phyloP scores from a whole-genome alignment of 2,113 vertebrate genomes.

The Tichodroma muraria region DNA sequence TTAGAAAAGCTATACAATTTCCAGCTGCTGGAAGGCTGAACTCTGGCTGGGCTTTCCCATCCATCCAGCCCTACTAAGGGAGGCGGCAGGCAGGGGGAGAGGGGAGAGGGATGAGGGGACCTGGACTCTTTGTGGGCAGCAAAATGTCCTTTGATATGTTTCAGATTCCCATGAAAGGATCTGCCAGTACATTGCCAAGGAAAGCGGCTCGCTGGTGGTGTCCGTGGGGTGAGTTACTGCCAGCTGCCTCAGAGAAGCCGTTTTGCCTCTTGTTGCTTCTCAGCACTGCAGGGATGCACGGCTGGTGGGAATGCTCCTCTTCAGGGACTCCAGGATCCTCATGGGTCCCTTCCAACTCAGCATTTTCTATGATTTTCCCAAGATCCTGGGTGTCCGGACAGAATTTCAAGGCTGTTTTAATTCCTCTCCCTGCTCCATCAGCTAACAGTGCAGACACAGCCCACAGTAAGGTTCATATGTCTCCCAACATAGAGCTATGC shows the following conservation, averaged over 20 bases:
- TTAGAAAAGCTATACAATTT: neutral
- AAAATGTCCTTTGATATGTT: neutral
- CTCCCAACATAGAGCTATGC: neutral
- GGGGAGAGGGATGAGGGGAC: neutral
- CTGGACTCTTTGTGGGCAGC: neutral
- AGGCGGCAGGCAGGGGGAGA: neutral
- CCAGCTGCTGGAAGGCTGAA: neutral
- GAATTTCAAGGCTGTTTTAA: neutral
- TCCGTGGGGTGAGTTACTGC: constrained; percentile 69
- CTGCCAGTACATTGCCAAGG: constrained; percentile 68
- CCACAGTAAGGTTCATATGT: neutral
- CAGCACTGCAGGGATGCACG: rapidly evolving
- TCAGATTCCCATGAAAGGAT: constrained; percentile 68
- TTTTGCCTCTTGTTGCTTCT: neutral
- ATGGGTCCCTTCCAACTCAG: neutral
- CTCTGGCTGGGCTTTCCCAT: neutral
- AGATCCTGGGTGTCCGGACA: rapidly evolving
- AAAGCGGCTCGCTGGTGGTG: constrained; percentile 64
- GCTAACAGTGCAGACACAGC: neutral
- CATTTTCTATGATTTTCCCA: neutral
- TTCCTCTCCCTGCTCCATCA: neutral
- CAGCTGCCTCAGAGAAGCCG: rapidly evolving
- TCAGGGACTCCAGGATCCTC: neutral
- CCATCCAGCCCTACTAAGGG: rapidly evolving
- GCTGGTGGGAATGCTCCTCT: neutral